Percentiles rank a stretch among this genome's conserved stretches.
These are phyloP conservation scores for Pimpla rufipes DNA, from an alignment of 2,888 invertebrate species.

Conservation along the genomic window DNA sequence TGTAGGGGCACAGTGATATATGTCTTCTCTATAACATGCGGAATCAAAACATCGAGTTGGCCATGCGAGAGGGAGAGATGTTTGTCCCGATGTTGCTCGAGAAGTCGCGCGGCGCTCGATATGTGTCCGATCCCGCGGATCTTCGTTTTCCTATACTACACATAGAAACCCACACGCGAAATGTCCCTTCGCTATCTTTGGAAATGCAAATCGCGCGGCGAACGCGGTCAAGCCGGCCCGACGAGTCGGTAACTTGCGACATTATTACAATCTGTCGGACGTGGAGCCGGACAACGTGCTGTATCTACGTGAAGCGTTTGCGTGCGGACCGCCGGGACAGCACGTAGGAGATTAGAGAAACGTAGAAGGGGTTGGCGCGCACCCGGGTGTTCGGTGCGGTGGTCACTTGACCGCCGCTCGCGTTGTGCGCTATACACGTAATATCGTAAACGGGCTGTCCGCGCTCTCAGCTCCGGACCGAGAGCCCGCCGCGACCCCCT, in stretches of 20 bases:
- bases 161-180: neutral
- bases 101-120: conserved; percentile 21
- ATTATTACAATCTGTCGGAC: conserved; percentile 71
- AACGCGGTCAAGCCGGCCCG: conserved; percentile 29
- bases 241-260: conserved; percentile 35
- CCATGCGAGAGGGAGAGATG: conserved; percentile 67
- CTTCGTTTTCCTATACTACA: neutral
- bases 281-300: conserved; percentile 81
- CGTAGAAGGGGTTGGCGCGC: conserved; percentile 35
- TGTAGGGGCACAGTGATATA: conserved; percentile 80
- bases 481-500: conserved; percentile 58
- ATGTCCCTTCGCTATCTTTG: conserved; percentile 1
- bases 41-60: conserved; percentile 82
- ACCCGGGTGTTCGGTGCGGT: too few relatives aligned
- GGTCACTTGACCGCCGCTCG: conserved; percentile 80
- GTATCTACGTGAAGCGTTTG: conserved; percentile 80
- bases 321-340: conserved; percentile 67
- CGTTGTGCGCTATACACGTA: conserved; percentile 79
- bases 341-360: conserved; percentile 78
- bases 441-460: conserved; percentile 82
- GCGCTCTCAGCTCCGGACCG: conserved; percentile 75
- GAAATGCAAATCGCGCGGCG: neutral
- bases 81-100: conserved; percentile 76
- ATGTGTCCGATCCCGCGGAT: neutral
- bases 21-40: conserved; percentile 83